phyloP scores from a whole-genome alignment of 2,888 invertebrate species.

The Andrena flavipes region DNA sequence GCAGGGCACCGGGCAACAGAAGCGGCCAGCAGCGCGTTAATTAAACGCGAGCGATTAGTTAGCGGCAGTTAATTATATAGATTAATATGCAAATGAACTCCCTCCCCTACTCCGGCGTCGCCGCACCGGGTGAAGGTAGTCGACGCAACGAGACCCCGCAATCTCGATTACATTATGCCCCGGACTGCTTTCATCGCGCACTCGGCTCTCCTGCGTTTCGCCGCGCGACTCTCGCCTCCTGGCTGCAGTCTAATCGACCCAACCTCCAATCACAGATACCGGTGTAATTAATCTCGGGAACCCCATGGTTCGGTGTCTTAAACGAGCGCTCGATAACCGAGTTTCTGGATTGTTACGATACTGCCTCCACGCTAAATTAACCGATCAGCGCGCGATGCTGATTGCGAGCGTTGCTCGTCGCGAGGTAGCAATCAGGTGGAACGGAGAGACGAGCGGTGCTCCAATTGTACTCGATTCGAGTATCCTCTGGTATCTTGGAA shows the following conservation, averaged over 20 bases:
- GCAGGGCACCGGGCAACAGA: slow-evolving; percentile 1
- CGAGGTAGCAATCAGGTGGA: too few relatives aligned
- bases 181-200: slow-evolving; percentile 34
- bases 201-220: slow-evolving; percentile 44
- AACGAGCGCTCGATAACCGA: slow-evolving; percentile 18
- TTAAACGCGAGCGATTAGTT: slow-evolving; percentile 76
- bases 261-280: slow-evolving; percentile 41
- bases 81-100: slow-evolving; percentile 75
- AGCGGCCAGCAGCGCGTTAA: slow-evolving; percentile 61
- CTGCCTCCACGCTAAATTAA: too few relatives aligned
- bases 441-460: too few relatives aligned
- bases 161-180: slow-evolving; percentile 54
- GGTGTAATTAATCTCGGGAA: slow-evolving; percentile 67
- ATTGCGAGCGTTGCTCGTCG: too few relatives aligned
- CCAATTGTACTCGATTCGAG: too few relatives aligned
- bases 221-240: slow-evolving; percentile 49
- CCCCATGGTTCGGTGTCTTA: slow-evolving; percentile 62
- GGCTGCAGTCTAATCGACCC: slow-evolving; percentile 67
- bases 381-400: too few relatives aligned
- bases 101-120: slow-evolving; percentile 8
- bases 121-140: slow-evolving; percentile 44
- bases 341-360: not conserved
- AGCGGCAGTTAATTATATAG: slow-evolving; percentile 74
- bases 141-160: slow-evolving; percentile 35
- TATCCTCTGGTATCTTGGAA: too few relatives aligned